These are phyloP conservation scores for Zelostemma sp. DNA, from an alignment of 1,140 invertebrate species.

Conservation along the genomic window DNA sequence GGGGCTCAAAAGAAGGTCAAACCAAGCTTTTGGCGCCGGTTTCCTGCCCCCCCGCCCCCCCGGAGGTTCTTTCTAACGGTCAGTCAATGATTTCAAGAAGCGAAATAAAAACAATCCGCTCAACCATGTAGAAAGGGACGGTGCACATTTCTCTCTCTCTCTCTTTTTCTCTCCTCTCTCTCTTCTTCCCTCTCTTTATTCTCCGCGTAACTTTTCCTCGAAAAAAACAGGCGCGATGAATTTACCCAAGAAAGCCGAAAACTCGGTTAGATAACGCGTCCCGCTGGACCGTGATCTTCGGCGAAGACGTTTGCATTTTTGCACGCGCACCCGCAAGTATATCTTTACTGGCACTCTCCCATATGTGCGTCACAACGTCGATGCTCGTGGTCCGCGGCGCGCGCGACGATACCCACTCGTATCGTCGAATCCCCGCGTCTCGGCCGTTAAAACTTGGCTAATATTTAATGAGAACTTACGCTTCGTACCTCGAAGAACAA, in stretches of 20 bases:
- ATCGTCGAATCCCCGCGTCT: conserved; percentile 15
- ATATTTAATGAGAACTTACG: conserved; percentile 54
- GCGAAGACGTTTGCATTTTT: background rate
- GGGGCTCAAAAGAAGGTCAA: no score
- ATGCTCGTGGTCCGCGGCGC: background rate
- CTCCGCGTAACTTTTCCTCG: no score
- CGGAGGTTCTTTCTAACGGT: conserved; percentile 43
- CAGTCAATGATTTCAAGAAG: conserved; percentile 41
- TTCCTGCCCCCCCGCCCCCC: conserved; percentile 1
- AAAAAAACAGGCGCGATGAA: no score
- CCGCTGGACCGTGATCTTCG: no score
- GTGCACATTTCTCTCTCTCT: conserved; percentile 12
- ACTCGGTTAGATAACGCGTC: conserved; percentile 36
- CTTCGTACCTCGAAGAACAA: conserved; percentile 62
- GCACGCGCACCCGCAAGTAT: background rate
- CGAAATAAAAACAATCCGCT: conserved; percentile 32
- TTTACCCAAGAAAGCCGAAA: background rate
- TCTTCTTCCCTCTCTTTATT: conserved; percentile 3
- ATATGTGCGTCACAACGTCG: conserved; percentile 1
- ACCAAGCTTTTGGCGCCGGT: no score
- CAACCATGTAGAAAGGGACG: conserved; percentile 7
- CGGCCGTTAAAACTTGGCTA: background rate
- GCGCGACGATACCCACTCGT: background rate
- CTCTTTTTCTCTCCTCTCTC: background rate
- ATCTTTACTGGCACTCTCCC: background rate